A percentile compares a stretch with the other conserved stretches of the same genome.
Conservation (phyloP, 2,797 vertebrate species). For the Dicrostonyx torquatus region DNA sequence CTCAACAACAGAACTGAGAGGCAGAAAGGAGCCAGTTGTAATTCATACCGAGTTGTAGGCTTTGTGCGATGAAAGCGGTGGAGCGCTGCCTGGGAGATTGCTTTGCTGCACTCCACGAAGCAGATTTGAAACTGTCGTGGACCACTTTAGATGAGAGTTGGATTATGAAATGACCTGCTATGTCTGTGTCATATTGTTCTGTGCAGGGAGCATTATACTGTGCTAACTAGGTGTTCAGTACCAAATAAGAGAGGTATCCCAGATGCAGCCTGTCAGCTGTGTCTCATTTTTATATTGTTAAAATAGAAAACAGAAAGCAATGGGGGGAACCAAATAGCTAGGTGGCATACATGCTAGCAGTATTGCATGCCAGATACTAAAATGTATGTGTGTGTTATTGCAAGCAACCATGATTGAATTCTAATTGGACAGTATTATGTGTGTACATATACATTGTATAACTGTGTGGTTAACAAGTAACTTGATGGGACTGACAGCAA, state of each 20-base stretch:
- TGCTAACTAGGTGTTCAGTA: conserved; percentile 96
- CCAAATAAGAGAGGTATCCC: conserved; percentile 92
- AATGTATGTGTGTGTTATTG: conserved; percentile 72
- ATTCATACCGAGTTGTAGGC: conserved; percentile 99
- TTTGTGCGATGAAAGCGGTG: conserved; percentile 99
- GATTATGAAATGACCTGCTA: conserved; percentile 99
- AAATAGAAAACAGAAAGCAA: conserved; percentile 88
- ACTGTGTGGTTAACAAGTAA: conserved; percentile 29
- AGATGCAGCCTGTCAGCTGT: conserved; percentile 93
- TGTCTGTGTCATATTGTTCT: conserved; percentile 99
- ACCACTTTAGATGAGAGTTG: conserved; percentile 99
- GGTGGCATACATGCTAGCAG: conserved; percentile 71
- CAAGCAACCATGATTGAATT: conserved; percentile 41
- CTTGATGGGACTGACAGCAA: conserved; percentile 34
- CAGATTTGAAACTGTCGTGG: conserved; percentile 99
- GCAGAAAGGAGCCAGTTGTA: conserved; percentile 97
- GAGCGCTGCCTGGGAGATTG: conserved; percentile 99
- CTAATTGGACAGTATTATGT: conserved; percentile 63
- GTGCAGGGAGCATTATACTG: conserved; percentile 96
- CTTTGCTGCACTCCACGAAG: conserved; percentile 99
- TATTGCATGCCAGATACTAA: conserved; percentile 68
- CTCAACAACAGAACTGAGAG: conserved; percentile 92
- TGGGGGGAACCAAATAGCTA: conserved; percentile 80
- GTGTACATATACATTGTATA: conserved; percentile 21
- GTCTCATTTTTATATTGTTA: conserved; percentile 91